A percentile compares a stretch with the other conserved stretches of the same genome.
Evolutionary conservation across 2,888 invertebrate species (phyloP).

Genomic region (Synanthedon vespiformis): DNA sequence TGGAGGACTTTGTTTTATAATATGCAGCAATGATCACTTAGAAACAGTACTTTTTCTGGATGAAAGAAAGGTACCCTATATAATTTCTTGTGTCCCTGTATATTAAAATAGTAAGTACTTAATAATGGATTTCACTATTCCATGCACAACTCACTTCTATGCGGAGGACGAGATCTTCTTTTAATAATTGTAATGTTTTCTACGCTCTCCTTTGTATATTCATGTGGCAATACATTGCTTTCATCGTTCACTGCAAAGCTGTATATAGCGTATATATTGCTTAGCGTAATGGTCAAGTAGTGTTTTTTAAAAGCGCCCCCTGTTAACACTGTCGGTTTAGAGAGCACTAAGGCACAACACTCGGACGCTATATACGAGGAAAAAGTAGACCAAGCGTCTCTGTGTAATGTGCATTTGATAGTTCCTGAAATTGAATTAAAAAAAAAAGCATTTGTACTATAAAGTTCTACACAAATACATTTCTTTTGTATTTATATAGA

Average conservation of each 20-base stretch:
- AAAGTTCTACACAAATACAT: neutral
- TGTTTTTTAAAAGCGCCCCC: slow-evolving; percentile 57
- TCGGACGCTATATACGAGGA: slow-evolving; percentile 51
- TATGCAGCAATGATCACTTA: no score
- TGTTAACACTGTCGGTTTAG: slow-evolving; percentile 56
- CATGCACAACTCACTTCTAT: slow-evolving; percentile 17
- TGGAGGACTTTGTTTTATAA: no score
- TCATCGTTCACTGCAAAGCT: slow-evolving; percentile 34
- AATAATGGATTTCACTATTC: no score
- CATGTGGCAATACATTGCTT: slow-evolving; percentile 31
- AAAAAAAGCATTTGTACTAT: neutral
- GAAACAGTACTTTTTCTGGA: neutral
- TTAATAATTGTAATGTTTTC: slow-evolving; percentile 47
- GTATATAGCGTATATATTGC: slow-evolving; percentile 52
- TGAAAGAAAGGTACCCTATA: neutral
- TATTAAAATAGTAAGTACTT: no score
- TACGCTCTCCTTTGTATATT: slow-evolving; percentile 31
- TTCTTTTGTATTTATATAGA: neutral
- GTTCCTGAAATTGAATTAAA: slow-evolving; percentile 35
- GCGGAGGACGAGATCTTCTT: slow-evolving; percentile 20
- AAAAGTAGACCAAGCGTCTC: slow-evolving; percentile 60
- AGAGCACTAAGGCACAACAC: slow-evolving; percentile 45
- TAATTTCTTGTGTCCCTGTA: no score
- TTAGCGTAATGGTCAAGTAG: slow-evolving; percentile 55
- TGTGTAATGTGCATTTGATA: slow-evolving; percentile 58